These are phyloP conservation scores for Macrotrachela quadricornifera DNA, from an alignment of 1,140 invertebrate species.

Conservation along the genomic window DNA sequence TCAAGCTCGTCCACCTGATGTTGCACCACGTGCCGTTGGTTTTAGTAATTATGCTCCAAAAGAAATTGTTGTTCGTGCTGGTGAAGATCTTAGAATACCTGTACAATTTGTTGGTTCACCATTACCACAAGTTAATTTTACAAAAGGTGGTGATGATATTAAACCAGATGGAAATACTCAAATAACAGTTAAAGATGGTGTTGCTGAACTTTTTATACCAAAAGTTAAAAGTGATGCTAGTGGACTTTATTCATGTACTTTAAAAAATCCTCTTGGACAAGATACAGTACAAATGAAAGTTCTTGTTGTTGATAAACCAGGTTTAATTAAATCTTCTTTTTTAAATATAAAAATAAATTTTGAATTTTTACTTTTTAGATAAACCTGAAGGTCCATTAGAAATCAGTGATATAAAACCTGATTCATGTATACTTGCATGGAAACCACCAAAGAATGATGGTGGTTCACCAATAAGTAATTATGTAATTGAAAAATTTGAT, in stretches of 20 bases:
- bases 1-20: conserved; percentile 57
- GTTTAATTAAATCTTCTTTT: conserved; percentile 34
- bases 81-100: conserved; percentile 79
- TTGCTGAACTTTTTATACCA: conserved; percentile 44
- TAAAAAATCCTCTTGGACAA: conserved; percentile 58
- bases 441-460: conserved; percentile 83
- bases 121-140: conserved; percentile 39
- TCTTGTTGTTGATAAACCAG: conserved; percentile 41
- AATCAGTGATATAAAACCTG: conserved; percentile 60
- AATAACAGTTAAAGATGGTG: conserved; percentile 45
- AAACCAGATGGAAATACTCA: conserved; percentile 14
- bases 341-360: not conserved
- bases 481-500: conserved; percentile 89
- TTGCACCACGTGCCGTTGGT: conserved; percentile 23
- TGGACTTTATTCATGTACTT: conserved; percentile 68
- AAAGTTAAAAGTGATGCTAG: conserved; percentile 65
- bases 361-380: conserved; percentile 17
- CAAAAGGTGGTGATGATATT: conserved; percentile 16
- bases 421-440: conserved; percentile 72
- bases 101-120: conserved; percentile 76
- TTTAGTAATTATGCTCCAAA: conserved; percentile 40
- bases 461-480: conserved; percentile 84
- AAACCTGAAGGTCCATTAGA: conserved; percentile 68
- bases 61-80: conserved; percentile 79
- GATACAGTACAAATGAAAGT: conserved; percentile 70